Conservation (phyloP, 2,113 vertebrate genomes). For the Cariama cristata region DNA sequence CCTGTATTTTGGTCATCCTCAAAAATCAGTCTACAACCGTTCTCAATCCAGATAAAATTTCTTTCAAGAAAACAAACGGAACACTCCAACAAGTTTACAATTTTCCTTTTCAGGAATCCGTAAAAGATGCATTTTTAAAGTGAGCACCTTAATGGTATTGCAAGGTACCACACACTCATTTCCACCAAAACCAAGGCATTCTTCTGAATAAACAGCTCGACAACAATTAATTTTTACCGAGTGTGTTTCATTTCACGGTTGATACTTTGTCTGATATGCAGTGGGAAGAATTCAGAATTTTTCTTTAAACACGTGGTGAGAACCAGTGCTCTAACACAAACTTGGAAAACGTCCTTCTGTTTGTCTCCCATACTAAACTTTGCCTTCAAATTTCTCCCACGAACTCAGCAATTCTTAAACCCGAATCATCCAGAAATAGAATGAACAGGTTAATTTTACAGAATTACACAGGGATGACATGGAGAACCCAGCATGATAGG, state of each 20-base stretch:
- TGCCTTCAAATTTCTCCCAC: not conserved
- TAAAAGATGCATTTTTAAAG: not conserved
- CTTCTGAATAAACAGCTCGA: not conserved
- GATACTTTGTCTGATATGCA: not conserved
- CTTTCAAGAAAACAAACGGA: not conserved
- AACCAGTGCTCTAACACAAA: not conserved
- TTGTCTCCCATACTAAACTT: not conserved
- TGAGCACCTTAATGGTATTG: not conserved
- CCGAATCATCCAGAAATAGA: not conserved
- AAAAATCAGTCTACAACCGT: not conserved
- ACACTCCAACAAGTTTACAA: not conserved
- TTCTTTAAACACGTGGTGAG: not conserved
- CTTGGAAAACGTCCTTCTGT: fast-evolving
- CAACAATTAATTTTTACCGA: not conserved
- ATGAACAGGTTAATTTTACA: not conserved
- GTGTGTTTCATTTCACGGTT: not conserved
- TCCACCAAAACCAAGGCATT: not conserved
- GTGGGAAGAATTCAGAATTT: not conserved
- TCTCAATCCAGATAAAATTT: not conserved
- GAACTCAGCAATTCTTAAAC: not conserved
- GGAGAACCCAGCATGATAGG: not conserved
- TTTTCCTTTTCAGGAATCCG: too few species aligned
- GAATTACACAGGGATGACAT: not conserved
- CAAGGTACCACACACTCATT: not conserved
- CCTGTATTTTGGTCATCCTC: not conserved